phyloP scores from a whole-genome alignment of 2,113 vertebrate species.

The Spea multiplicata region DNA sequence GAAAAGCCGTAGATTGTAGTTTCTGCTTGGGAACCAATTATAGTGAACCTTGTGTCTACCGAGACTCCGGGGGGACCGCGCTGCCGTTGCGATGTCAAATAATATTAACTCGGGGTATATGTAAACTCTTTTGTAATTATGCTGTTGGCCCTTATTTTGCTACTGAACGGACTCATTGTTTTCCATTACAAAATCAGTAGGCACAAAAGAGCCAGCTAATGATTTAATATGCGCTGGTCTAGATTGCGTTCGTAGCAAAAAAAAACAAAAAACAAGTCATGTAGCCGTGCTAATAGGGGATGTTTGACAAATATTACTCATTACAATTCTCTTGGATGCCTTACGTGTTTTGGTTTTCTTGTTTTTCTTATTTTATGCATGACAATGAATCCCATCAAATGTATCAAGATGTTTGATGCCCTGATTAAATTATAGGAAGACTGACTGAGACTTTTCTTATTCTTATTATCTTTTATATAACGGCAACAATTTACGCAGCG shows the following conservation, averaged over 20 bases:
- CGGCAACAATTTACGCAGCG: no score
- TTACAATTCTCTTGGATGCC: background rate
- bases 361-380: background rate
- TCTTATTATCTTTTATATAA: no score
- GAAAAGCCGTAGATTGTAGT: slow-evolving; percentile 78
- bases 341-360: background rate
- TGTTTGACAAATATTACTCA: background rate
- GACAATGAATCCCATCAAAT: background rate
- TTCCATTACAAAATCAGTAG: slow-evolving; percentile 65
- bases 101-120: slow-evolving; percentile 72
- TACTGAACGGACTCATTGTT: slow-evolving; percentile 65
- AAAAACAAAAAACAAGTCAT: slow-evolving; percentile 44
- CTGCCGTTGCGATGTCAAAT: slow-evolving; percentile 81
- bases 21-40: slow-evolving; percentile 99
- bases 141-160: slow-evolving; percentile 67
- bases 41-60: slow-evolving; percentile 75
- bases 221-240: slow-evolving; percentile 57
- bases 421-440: no score
- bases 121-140: slow-evolving; percentile 67
- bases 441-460: no score
- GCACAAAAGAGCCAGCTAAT: slow-evolving; percentile 57
- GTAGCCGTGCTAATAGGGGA: slow-evolving; percentile 21
- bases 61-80: slow-evolving; percentile 73
- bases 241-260: slow-evolving; percentile 30
- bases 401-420: no score